phyloP scores from a whole-genome alignment of 2,113 vertebrate genomes.

The Chloebia gouldiae region DNA sequence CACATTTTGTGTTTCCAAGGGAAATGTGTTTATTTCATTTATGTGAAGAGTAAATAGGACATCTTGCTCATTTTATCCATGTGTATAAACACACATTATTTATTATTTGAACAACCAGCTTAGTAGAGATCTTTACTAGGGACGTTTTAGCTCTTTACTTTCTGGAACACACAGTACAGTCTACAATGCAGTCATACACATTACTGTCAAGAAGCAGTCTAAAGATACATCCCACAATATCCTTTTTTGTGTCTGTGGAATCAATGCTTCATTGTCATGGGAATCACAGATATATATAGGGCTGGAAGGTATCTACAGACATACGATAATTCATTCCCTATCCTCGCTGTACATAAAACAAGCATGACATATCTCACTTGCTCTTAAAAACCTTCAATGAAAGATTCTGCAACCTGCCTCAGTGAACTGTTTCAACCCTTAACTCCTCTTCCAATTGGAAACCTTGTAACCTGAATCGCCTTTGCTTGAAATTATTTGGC shows the following conservation, averaged over 20 bases:
- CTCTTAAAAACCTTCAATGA: slow-evolving; percentile 30
- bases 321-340: slow-evolving; percentile 27
- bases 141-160: neutral
- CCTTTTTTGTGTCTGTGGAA: neutral
- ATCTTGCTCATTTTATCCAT: neutral
- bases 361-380: slow-evolving; percentile 24
- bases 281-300: slow-evolving; percentile 4
- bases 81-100: neutral
- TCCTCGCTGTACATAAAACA: slow-evolving; percentile 23
- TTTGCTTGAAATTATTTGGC: neutral
- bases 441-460: neutral
- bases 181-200: neutral
- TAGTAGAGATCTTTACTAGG: neutral
- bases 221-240: neutral
- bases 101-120: neutral
- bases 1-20: neutral
- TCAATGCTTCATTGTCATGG: slow-evolving; percentile 24
- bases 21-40: neutral
- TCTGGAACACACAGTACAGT: neutral
- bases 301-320: slow-evolving; percentile 6
- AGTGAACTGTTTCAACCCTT: slow-evolving; percentile 5
- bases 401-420: slow-evolving; percentile 15
- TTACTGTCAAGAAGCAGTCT: neutral
- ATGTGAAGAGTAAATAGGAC: neutral
- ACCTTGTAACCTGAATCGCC: neutral